Conservation (phyloP, 2,888 invertebrate species). For the Elysia crispata region DNA sequence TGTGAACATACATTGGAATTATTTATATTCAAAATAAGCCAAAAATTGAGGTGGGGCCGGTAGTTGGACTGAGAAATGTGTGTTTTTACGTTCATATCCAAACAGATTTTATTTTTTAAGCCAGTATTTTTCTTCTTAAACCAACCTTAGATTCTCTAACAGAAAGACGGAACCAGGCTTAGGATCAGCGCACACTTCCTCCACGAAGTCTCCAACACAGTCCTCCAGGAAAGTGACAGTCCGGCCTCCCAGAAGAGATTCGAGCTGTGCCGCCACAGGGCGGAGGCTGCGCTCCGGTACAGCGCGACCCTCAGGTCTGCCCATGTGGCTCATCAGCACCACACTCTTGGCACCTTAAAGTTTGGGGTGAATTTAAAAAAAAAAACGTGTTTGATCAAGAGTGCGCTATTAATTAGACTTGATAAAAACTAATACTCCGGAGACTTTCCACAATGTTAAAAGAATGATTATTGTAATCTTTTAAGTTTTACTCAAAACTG, state of each 20-base stretch:
- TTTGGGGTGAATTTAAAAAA: too few relatives aligned
- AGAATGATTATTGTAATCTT: too few relatives aligned
- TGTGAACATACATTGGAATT: too few relatives aligned
- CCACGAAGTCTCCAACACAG: conserved; percentile 95
- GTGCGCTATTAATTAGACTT: too few relatives aligned
- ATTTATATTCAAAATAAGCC: neutral
- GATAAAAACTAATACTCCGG: too few relatives aligned
- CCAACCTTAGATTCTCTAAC: conserved; percentile 90
- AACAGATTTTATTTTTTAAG: too few relatives aligned
- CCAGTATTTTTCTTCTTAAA: neutral
- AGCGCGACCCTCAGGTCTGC: conserved; percentile 94
- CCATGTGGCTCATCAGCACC: conserved; percentile 98
- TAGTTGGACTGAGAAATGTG: neutral
- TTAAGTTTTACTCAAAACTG: too few relatives aligned
- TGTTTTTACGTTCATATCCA: too few relatives aligned
- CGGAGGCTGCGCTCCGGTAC: conserved; percentile 93
- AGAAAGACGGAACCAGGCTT: conserved; percentile 92
- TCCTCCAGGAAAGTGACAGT: conserved; percentile 85
- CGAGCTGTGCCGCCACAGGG: conserved; percentile 94
- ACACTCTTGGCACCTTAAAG: conserved; percentile 96
- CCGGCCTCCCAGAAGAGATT: conserved; percentile 87
- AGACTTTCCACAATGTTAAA: too few relatives aligned
- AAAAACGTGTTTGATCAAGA: too few relatives aligned
- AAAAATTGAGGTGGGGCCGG: neutral
- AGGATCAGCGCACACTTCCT: conserved; percentile 93